phyloP scores from a whole-genome alignment of 2,113 vertebrate genomes.

The Brienomyrus brachyistius region DNA sequence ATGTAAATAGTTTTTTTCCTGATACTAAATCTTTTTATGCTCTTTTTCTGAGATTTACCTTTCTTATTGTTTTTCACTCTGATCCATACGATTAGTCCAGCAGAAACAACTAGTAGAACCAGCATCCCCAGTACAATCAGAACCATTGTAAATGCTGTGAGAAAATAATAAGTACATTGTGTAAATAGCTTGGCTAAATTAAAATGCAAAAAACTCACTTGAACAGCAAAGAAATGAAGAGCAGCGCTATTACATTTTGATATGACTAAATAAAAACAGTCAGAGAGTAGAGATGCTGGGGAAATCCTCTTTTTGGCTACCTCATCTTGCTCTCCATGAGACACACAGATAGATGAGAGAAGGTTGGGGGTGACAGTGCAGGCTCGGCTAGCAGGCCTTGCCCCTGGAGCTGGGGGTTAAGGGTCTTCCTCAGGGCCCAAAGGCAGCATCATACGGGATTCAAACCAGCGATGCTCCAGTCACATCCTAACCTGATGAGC shows the following conservation, averaged over 20 bases:
- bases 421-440: not conserved
- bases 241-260: not conserved
- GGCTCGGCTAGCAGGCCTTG: not conserved
- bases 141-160: slow-evolving; percentile 28
- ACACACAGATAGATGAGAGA: not conserved
- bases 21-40: not conserved
- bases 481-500: not conserved
- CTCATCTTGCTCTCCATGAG: not conserved
- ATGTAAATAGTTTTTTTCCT: not conserved
- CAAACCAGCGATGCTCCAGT: not conserved
- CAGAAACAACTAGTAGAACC: slow-evolving; percentile 11
- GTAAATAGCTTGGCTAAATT: not conserved
- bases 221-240: not conserved
- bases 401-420: not conserved
- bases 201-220: not conserved
- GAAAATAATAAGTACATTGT: not conserved
- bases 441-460: not conserved
- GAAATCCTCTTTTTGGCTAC: not conserved
- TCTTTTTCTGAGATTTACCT: slow-evolving; percentile 21
- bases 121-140: slow-evolving; percentile 23
- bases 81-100: slow-evolving; percentile 35
- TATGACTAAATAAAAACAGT: not conserved
- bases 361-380: not conserved
- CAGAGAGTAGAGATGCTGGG: not conserved
- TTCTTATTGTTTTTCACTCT: slow-evolving; percentile 14